Conservation (phyloP, 1,140 invertebrate genomes). For the Zaprionus ornatus region DNA sequence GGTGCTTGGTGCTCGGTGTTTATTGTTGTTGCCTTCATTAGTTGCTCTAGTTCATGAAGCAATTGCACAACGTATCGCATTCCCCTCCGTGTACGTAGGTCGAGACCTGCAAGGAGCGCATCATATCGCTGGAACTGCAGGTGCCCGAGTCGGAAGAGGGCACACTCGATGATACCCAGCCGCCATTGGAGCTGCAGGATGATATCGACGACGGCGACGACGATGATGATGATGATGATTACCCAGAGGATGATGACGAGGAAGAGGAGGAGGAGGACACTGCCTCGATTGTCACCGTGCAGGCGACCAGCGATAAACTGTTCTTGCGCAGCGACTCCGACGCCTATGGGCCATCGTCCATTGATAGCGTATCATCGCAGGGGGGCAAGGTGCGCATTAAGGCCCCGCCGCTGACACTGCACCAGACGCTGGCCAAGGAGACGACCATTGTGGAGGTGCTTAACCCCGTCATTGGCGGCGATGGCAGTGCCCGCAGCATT, state of each 20-base stretch:
- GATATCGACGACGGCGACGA: conserved; percentile 52
- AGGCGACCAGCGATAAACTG: conserved; percentile 77
- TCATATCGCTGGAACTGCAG: conserved; percentile 91
- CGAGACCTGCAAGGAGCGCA: conserved; percentile 94
- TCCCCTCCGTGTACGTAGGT: conserved; percentile 86
- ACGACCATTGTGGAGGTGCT: conserved; percentile 83
- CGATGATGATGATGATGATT: conserved; percentile 45
- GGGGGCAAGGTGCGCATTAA: conserved; percentile 76
- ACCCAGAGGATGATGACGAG: conserved; percentile 54
- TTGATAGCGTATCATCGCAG: conserved; percentile 70
- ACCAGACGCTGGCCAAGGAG: conserved; percentile 80
- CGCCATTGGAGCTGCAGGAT: conserved; percentile 58
- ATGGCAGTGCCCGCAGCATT: conserved; percentile 75
- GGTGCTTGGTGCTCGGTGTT: not conserved
- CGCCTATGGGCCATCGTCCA: conserved; percentile 73
- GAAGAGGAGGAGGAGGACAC: conserved; percentile 78
- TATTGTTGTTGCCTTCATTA: conserved; percentile 43
- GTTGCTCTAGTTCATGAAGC: conserved; percentile 57
- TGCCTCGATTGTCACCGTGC: conserved; percentile 82
- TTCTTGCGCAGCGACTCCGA: conserved; percentile 74
- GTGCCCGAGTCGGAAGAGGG: conserved; percentile 74
- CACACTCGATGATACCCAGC: conserved; percentile 65
- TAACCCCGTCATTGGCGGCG: conserved; percentile 79
- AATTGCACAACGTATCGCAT: conserved; percentile 71
- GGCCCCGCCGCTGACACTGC: conserved; percentile 64